Conservation (phyloP, 1,140 invertebrate species). For the Phymorhynchus buccinoides region DNA sequence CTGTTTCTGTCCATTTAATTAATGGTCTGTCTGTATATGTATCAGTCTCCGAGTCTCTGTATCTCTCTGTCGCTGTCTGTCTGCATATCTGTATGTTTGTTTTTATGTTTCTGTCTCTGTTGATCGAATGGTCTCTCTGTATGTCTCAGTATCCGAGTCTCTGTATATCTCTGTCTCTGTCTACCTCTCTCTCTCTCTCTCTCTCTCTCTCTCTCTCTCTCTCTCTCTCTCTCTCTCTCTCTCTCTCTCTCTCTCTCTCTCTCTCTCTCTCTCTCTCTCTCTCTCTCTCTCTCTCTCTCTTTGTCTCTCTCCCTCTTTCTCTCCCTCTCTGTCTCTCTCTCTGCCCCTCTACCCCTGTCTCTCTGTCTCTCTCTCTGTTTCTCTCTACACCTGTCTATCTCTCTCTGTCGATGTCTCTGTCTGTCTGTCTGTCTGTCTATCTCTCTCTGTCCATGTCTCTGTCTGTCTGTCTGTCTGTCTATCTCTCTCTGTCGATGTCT, state of each 20-base stretch:
- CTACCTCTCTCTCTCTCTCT: neutral
- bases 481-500: neutral
- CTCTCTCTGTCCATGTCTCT: neutral
- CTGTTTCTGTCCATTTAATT: neutral
- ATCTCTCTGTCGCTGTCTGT: neutral
- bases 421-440: neutral
- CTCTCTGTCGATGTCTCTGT: too few species aligned
- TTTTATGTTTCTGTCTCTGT: neutral
- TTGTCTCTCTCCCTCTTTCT: too few species aligned
- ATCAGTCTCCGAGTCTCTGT: neutral
- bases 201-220: neutral
- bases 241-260: conserved; percentile 9
- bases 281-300: neutral
- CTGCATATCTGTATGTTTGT: neutral
- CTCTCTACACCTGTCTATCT: neutral
- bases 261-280: conserved; percentile 11
- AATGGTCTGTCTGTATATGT: neutral
- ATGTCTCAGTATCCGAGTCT: neutral
- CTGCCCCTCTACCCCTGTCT: too few species aligned
- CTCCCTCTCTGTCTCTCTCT: too few species aligned
- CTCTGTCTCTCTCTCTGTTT: too few species aligned
- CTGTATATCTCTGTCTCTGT: neutral
- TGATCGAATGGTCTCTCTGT: neutral
- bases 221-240: neutral
- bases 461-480: neutral